These are phyloP conservation scores for Pholis gunnellus DNA, from an alignment of 2,113 vertebrate species.

Conservation along the genomic window DNA sequence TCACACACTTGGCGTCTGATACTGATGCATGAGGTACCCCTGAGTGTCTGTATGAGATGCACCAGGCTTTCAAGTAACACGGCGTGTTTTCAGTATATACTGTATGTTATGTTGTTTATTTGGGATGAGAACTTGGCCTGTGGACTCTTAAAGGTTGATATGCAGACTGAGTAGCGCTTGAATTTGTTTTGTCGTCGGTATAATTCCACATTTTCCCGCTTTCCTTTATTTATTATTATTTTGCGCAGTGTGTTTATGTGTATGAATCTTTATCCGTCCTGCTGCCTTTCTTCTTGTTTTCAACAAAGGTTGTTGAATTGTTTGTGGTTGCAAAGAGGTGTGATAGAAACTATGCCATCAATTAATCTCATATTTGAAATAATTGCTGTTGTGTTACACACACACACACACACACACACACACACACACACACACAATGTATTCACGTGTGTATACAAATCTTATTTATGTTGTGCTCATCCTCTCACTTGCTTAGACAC, in stretches of 20 bases:
- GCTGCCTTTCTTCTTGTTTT: not conserved
- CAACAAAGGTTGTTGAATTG: not conserved
- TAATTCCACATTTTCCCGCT: not conserved
- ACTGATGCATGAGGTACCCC: not conserved
- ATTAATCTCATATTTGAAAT: not conserved
- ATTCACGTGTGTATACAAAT: not conserved
- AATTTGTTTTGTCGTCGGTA: not conserved
- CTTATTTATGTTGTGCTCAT: not conserved
- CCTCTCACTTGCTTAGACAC: not conserved
- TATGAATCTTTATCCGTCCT: not conserved
- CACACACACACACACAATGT: not conserved
- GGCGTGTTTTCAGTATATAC: not conserved
- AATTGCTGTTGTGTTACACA: not conserved
- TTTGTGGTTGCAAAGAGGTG: not conserved
- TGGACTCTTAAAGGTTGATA: not conserved
- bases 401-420: constrained; percentile 5
- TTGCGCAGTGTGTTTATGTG: not conserved
- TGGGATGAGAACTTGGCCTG: not conserved
- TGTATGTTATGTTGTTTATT: not conserved
- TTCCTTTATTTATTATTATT: constrained; percentile 3
- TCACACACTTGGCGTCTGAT: not conserved
- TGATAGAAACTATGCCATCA: not conserved
- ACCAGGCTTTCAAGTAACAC: not conserved
- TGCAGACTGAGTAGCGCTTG: not conserved
- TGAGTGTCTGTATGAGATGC: not conserved